Percentiles rank a stretch among this genome's conserved stretches.
phyloP scores from a whole-genome alignment of 2,797 vertebrate species.

The Chiroxiphia lanceolata region DNA sequence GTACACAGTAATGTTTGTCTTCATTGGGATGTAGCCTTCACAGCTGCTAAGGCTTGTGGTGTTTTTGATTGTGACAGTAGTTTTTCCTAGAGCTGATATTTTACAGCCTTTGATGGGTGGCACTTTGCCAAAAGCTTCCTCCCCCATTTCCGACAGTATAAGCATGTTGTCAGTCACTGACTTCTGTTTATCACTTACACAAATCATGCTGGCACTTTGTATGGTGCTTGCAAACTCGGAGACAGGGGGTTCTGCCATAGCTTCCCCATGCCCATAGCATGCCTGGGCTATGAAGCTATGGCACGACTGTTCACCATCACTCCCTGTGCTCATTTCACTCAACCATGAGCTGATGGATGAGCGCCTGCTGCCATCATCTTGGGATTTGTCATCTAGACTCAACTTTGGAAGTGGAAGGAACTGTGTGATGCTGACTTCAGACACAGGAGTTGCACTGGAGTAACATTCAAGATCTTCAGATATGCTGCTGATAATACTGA shows the following conservation, averaged over 20 bases:
- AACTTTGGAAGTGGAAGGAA: conserved; percentile 75
- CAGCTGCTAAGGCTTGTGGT: conserved; percentile 73
- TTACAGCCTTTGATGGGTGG: conserved; percentile 74
- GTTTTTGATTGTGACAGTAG: conserved; percentile 83
- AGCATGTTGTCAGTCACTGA: conserved; percentile 72
- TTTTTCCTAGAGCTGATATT: conserved; percentile 84
- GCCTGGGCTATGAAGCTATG: conserved; percentile 84
- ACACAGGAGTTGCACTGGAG: conserved; percentile 71
- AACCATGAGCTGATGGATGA: conserved; percentile 90
- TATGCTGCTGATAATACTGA: conserved; percentile 94
- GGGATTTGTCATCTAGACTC: conserved; percentile 77
- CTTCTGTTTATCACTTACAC: conserved; percentile 70
- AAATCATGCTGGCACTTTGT: conserved; percentile 61
- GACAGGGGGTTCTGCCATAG: conserved; percentile 83
- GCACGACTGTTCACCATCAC: conserved; percentile 75
- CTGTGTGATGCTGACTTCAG: conserved; percentile 76
- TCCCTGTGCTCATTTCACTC: conserved; percentile 81
- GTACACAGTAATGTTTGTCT: conserved; percentile 83
- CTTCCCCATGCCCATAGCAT: conserved; percentile 83
- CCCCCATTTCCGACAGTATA: conserved; percentile 68
- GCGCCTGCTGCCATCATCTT: conserved; percentile 78
- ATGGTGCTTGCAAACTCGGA: conserved; percentile 54
- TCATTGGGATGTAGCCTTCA: conserved; percentile 84
- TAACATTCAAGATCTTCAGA: conserved; percentile 86
- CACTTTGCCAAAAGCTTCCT: conserved; percentile 67